Percentiles rank a stretch among this genome's conserved stretches.
Evolutionary conservation across 64 coral and sea anemone species (phyloP).

Genomic region (Astreopora myriophthalma): DNA sequence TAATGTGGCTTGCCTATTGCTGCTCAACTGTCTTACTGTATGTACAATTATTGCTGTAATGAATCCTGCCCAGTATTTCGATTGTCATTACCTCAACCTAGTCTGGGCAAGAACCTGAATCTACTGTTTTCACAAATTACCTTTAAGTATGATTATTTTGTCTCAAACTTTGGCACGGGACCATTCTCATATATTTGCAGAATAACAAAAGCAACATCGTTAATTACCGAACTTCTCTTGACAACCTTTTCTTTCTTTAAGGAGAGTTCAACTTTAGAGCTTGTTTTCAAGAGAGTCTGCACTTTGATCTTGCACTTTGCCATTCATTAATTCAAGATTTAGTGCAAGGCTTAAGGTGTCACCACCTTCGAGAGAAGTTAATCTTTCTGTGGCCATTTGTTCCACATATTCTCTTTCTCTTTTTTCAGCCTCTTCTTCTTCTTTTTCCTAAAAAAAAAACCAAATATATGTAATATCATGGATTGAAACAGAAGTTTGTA

Average conservation of each 20-base stretch:
- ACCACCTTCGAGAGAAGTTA: constrained; percentile 93
- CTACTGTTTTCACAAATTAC: background rate
- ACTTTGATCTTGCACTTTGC: background rate
- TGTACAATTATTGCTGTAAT: too few species aligned
- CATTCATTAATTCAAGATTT: constrained; percentile 16
- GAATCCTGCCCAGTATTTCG: too few species aligned
- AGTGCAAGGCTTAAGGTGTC: constrained; percentile 10
- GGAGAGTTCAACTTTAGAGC: background rate
- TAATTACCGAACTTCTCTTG: background rate
- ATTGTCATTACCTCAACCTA: too few species aligned
- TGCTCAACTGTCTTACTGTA: too few species aligned
- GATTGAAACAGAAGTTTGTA: background rate
- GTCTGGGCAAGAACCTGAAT: background rate
- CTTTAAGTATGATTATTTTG: background rate
- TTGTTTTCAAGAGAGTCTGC: background rate
- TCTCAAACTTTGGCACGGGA: background rate
- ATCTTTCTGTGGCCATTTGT: constrained; percentile 78
- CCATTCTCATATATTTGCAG: background rate
- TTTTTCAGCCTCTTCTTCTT: constrained; percentile 89
- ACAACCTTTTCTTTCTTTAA: background rate
- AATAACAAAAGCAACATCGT: background rate
- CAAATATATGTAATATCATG: background rate
- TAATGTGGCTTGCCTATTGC: too few species aligned
- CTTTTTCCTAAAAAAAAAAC: constrained; percentile 82
- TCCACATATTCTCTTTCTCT: constrained; percentile 91